Evolutionary conservation across 1,140 invertebrate genomes (phyloP).

Genomic region (Neodiprion virginianus): DNA sequence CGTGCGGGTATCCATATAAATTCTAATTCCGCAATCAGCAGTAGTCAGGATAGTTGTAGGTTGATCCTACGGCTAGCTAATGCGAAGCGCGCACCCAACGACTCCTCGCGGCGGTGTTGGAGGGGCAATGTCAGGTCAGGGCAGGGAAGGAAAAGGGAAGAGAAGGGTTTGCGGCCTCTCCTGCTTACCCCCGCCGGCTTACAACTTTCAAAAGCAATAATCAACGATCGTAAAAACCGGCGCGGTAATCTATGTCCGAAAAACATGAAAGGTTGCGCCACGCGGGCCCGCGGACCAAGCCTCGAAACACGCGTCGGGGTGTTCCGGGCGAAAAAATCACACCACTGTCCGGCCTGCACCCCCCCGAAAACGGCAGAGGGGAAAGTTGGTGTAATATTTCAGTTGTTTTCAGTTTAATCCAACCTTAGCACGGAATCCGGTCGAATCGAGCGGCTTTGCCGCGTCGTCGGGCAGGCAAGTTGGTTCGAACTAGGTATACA

Average conservation of each 20-base stretch:
- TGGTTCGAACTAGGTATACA: not conserved
- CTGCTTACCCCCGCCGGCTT: not conserved
- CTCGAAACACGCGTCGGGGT: not conserved
- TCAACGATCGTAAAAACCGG: not conserved
- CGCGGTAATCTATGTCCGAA: not conserved
- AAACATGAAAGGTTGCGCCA: slow-evolving; percentile 4
- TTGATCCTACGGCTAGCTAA: slow-evolving; percentile 56
- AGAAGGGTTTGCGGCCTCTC: slow-evolving; percentile 14
- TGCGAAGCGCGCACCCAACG: slow-evolving; percentile 44
- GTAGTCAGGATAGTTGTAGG: slow-evolving; percentile 58
- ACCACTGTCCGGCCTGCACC: too few relatives aligned
- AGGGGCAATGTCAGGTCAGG: slow-evolving; percentile 17
- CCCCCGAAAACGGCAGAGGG: too few relatives aligned
- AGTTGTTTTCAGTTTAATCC: not conserved
- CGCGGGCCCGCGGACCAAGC: not conserved
- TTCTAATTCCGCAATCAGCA: slow-evolving; percentile 61
- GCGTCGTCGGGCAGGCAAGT: not conserved
- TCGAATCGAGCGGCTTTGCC: not conserved
- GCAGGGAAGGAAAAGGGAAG: slow-evolving; percentile 14
- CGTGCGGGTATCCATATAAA: slow-evolving; percentile 60
- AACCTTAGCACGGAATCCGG: not conserved
- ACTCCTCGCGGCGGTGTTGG: not conserved
- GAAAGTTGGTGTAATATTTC: not conserved
- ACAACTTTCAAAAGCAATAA: not conserved
- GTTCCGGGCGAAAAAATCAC: too few relatives aligned